Base-by-base conservation (phyloP, 2,888 invertebrate genomes). In the Eristalis intricaria region DNA sequence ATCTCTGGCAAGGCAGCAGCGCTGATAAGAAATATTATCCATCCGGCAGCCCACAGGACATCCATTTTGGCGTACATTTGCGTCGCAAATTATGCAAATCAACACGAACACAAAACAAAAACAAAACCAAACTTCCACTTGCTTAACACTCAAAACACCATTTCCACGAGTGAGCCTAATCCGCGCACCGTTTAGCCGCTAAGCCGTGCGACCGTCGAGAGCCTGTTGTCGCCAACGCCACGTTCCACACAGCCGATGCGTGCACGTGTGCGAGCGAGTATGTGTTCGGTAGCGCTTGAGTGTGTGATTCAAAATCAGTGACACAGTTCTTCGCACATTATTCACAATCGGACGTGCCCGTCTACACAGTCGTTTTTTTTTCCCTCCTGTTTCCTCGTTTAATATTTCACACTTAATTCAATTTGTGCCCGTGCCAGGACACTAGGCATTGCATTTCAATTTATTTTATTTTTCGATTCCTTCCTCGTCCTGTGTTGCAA, bases 1-100 rank as follows among this genome's bases (percentile, higher is more conserved):
- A 92, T 93, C 89, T 92, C 93, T 78, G 92, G 90, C 32, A 89
- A 74, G 65, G 90, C 91, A 77, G 90, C 89, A 77, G 90, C 90
- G 80, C 90, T 90, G 89, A 91, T 89, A 88, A 91, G 88, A 84
- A 91, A 89, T 79, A 91, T 90, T 89, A 90, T 90, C 90, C 90
- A 90, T 80, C 89, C 88, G 56, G 89, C 78, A 83, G 89, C 89
- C 80, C 89, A 87, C 38, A 90, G 71, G 71, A 89, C 89, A 86
- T 89, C 90, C 89, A 90, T 90, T 69, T 89, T 89, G 74, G 38
- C 61, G 35, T 70, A 76, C 77, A 64, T 80, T 73, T 43, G 23
- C 35, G 29, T 32, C 43, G 13, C 23, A 61, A 13, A 63, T 2
- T 23, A 23, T 71, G 22, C 22, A 56, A 11, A 50, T n/a, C 43